Percentiles rank a stretch among this genome's conserved stretches.
These are phyloP conservation scores for Nannoperca obscura DNA, from an alignment of 2,797 vertebrate species.

Conservation along the genomic window DNA sequence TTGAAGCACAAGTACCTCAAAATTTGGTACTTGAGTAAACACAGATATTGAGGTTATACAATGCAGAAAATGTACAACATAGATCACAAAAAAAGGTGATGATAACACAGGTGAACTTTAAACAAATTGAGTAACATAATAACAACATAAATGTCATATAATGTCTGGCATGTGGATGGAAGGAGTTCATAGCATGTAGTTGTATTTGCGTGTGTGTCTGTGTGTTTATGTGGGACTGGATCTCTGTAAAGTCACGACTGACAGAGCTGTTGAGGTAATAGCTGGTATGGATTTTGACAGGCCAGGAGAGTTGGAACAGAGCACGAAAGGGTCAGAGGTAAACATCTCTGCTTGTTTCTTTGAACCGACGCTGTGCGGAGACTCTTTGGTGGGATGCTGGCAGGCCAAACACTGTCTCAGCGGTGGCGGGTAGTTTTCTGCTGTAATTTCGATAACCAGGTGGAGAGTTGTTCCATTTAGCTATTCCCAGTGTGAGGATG, in stretches of 20 bases:
- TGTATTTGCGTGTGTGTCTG: conserved; percentile 12
- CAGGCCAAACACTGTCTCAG: conserved; percentile 16
- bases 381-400: conserved; percentile 7
- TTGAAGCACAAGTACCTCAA: not conserved
- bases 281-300: conserved; percentile 49
- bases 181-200: conserved; percentile 4
- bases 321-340: conserved; percentile 42
- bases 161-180: not conserved
- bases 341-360: conserved; percentile 36
- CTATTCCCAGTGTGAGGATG: not conserved
- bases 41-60: not conserved
- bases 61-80: not conserved
- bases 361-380: not conserved
- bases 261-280: conserved; percentile 44
- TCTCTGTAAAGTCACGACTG: conserved; percentile 37
- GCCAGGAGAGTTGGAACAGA: conserved; percentile 45
- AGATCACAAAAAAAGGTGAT: not conserved
- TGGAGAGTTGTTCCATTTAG: not conserved
- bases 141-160: conserved; percentile 24
- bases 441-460: not conserved
- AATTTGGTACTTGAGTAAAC: not conserved
- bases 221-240: conserved; percentile 22
- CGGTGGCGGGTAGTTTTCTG: not conserved
- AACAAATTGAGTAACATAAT: not conserved
- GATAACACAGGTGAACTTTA: conserved; percentile 3